Evolutionary conservation across 37 sponge, comb jelly and placozoan species (phyloP).

Genomic region (Theonella swinhoei): DNA sequence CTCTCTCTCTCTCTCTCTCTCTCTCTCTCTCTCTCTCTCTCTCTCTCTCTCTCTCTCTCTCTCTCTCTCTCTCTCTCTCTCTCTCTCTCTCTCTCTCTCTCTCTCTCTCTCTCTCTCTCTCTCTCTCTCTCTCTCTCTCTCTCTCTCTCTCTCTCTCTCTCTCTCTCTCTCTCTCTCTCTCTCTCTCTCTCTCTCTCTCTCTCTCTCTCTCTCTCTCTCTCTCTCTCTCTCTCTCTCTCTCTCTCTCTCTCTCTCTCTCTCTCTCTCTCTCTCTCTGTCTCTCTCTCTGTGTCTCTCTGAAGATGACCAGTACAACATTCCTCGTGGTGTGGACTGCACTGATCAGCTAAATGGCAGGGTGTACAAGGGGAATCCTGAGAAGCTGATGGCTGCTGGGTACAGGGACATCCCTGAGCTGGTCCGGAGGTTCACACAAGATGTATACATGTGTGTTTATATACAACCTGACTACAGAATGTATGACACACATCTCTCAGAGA

Average conservation of each 20-base stretch:
- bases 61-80: slow-evolving; percentile 33
- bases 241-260: slow-evolving; percentile 66
- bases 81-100: slow-evolving; percentile 27
- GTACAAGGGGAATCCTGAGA: slow-evolving; percentile 2
- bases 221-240: slow-evolving; percentile 62
- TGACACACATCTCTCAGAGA: no score
- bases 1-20: slow-evolving; percentile 3
- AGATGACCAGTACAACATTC: slow-evolving; percentile 77
- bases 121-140: slow-evolving; percentile 39
- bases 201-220: slow-evolving; percentile 63
- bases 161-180: slow-evolving; percentile 37
- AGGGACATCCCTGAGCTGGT: slow-evolving; percentile 52
- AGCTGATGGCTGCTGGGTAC: neutral
- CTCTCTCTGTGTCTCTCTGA: neutral
- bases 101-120: slow-evolving; percentile 13
- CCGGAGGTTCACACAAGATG: slow-evolving; percentile 65
- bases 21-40: slow-evolving; percentile 13
- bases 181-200: slow-evolving; percentile 42
- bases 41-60: slow-evolving; percentile 43
- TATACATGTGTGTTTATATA: slow-evolving; percentile 59
- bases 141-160: slow-evolving; percentile 38
- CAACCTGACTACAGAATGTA: neutral
- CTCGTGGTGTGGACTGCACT: slow-evolving; percentile 43
- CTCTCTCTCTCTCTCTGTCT: slow-evolving; percentile 55
- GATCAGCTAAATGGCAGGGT: slow-evolving; percentile 50